These are phyloP conservation scores for Thaumatotibia leucotreta DNA, from an alignment of 1,140 invertebrate species.

Conservation along the genomic window DNA sequence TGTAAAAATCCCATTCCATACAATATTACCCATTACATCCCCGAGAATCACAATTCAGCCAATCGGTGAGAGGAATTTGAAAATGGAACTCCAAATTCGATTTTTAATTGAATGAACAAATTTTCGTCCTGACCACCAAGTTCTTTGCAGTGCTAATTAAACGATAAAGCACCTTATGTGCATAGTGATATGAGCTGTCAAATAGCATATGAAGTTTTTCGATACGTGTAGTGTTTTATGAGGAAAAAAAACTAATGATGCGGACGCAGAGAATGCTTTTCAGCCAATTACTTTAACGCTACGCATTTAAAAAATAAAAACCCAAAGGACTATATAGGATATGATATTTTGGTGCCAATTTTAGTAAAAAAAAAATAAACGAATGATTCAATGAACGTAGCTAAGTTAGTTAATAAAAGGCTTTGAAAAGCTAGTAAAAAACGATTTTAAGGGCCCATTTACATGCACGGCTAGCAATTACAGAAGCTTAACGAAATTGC, in stretches of 20 bases:
- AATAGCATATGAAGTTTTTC: not conserved
- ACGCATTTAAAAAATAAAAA: not conserved
- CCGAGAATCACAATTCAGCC: constrained; percentile 65
- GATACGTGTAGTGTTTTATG: not conserved
- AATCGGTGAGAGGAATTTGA: constrained; percentile 58
- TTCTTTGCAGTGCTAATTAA: constrained; percentile 29
- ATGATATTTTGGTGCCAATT: not conserved
- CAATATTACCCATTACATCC: constrained; percentile 73
- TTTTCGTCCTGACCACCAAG: constrained; percentile 34
- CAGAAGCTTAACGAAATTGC: not conserved
- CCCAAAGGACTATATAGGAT: not conserved
- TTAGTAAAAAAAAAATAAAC: not conserved
- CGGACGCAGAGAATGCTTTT: not conserved
- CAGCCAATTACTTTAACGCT: not conserved
- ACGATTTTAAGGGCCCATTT: not conserved
- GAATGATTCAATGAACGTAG: not conserved
- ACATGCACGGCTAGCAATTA: not conserved
- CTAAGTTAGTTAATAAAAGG: not conserved
- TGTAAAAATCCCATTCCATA: constrained; percentile 72
- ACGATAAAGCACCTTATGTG: constrained; percentile 26
- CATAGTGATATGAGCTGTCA: not conserved
- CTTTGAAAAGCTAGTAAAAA: not conserved
- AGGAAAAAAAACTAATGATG: not conserved
- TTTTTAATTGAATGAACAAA: constrained; percentile 70
- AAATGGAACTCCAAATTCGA: constrained; percentile 65